phyloP scores from a whole-genome alignment of 2,797 vertebrate species.

The Hyperoplus lanceolatus region DNA sequence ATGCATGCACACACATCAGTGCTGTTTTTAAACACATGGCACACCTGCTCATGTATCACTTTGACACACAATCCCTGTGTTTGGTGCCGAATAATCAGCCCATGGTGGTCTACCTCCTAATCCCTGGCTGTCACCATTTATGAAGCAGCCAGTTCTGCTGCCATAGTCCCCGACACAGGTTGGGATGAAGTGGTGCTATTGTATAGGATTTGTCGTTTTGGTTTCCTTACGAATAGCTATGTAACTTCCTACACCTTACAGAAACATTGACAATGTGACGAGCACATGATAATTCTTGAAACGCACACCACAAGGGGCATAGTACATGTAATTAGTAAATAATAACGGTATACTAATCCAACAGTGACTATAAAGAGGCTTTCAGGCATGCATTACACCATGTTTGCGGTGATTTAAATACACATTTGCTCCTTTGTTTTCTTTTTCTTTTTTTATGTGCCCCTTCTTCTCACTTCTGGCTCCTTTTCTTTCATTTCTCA shows the following conservation, averaged over 20 bases:
- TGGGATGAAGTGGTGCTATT: neutral
- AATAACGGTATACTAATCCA: neutral
- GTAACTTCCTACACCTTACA: neutral
- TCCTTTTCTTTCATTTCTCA: conserved; percentile 3
- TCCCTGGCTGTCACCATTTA: neutral
- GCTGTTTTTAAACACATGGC: neutral
- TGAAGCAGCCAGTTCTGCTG: neutral
- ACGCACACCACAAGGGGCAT: neutral
- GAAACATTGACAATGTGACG: neutral
- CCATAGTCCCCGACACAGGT: neutral
- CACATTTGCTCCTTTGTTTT: neutral
- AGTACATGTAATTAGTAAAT: neutral
- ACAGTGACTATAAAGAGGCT: neutral
- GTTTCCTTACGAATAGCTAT: no score
- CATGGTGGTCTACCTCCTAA: neutral
- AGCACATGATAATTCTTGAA: neutral
- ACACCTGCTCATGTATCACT: neutral
- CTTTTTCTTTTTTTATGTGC: neutral
- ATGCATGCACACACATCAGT: neutral
- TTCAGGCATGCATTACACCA: neutral
- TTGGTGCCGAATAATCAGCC: neutral
- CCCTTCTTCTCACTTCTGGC: conserved; percentile 3
- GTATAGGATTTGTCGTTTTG: neutral
- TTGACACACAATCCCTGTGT: neutral
- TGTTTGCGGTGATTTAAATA: neutral